These are phyloP conservation scores for Bombus superbus DNA, from an alignment of 1,140 invertebrate genomes.

Conservation along the genomic window DNA sequence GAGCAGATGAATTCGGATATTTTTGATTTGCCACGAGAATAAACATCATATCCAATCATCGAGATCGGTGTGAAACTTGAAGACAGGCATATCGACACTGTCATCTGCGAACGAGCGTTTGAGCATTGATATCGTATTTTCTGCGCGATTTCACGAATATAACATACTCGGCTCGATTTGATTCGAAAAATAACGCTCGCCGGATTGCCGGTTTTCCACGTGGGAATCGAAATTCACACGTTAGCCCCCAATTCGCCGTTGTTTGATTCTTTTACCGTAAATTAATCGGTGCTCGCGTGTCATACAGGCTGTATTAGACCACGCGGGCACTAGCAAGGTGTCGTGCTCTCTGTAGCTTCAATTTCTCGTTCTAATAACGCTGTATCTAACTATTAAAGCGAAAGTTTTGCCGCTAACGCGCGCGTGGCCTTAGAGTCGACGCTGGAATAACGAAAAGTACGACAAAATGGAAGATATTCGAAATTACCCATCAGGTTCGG, in stretches of 20 bases:
- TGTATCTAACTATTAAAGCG: no score
- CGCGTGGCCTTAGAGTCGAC: no score
- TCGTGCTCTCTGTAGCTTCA: no score
- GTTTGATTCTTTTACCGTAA: not conserved
- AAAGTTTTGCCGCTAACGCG: no score
- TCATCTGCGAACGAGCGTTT: not conserved
- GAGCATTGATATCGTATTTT: not conserved
- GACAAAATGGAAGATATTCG: no score
- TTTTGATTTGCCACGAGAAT: not conserved
- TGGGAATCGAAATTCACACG: not conserved
- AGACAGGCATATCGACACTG: not conserved
- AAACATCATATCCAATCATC: not conserved
- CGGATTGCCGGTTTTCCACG: not conserved
- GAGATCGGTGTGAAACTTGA: not conserved
- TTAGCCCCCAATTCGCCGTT: not conserved
- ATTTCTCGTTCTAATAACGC: no score
- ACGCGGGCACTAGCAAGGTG: no score
- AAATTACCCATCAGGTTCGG: not conserved
- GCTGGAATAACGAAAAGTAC: no score
- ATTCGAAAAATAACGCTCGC: not conserved
- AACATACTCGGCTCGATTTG: not conserved
- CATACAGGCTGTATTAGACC: not conserved
- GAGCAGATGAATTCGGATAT: not conserved
- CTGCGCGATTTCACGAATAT: constrained; percentile 10
- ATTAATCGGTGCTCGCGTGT: not conserved